Evolutionary conservation across 2,113 vertebrate genomes (phyloP).

Genomic region (Zonotrichia leucophrys): DNA sequence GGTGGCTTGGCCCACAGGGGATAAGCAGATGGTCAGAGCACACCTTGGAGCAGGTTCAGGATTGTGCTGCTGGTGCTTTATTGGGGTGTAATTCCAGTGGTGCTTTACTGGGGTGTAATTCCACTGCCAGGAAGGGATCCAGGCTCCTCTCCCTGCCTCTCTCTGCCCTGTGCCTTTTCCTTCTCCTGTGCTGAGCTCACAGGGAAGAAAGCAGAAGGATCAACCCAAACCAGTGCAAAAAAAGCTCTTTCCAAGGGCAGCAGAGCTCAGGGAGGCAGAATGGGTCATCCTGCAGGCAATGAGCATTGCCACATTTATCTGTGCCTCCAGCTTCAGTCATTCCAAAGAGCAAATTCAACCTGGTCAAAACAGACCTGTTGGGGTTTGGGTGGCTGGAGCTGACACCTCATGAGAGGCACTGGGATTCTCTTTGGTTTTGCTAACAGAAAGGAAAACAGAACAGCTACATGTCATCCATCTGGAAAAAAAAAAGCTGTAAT

Average conservation of each 20-base stretch:
- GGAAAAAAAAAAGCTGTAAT: constrained; percentile 25
- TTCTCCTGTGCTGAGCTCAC: background rate
- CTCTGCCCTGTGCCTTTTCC: background rate
- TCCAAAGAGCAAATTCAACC: background rate
- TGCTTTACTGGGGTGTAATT: background rate
- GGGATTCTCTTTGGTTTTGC: background rate
- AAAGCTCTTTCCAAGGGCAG: background rate
- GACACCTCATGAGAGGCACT: constrained; percentile 6
- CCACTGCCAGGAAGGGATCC: background rate
- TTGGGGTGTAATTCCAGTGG: background rate
- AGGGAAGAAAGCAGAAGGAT: background rate
- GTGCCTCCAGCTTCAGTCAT: background rate
- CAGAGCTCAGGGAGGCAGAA: background rate
- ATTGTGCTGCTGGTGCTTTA: background rate
- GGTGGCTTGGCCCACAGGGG: background rate
- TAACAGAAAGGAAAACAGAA: constrained; percentile 21
- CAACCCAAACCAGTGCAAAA: background rate
- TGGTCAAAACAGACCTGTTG: accelerated
- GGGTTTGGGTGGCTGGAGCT: background rate
- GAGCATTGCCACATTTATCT: background rate
- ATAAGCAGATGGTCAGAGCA: background rate
- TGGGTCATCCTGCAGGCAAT: accelerated
- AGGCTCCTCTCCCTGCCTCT: background rate
- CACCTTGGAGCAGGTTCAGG: background rate
- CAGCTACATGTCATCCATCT: background rate